These are phyloP conservation scores for Glossophaga mutica DNA, from an alignment of 2,797 vertebrate species.

Conservation along the genomic window DNA sequence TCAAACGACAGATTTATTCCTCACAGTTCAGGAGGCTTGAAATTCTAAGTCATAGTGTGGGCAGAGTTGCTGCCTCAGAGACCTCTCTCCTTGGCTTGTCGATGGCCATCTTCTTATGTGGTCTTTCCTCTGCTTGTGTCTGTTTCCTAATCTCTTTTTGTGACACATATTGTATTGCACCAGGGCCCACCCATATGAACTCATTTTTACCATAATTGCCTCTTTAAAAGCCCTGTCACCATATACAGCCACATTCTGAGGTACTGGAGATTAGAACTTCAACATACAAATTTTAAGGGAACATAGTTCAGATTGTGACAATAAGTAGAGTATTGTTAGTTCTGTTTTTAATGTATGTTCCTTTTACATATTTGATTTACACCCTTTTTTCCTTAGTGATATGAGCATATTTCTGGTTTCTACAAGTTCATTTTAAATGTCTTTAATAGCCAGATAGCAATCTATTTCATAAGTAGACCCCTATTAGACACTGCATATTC, in stretches of 20 bases:
- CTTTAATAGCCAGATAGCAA: not conserved
- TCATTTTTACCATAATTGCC: not conserved
- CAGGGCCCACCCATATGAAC: not conserved
- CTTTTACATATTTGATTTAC: conserved; percentile 23
- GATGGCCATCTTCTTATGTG: not conserved
- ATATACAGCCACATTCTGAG: not conserved
- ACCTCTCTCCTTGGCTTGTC: not conserved
- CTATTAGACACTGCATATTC: not conserved
- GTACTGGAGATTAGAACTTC: not conserved
- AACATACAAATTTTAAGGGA: not conserved
- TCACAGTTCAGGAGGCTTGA: not conserved
- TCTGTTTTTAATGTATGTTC: conserved; percentile 15
- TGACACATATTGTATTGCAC: not conserved
- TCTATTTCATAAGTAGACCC: not conserved
- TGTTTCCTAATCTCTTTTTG: not conserved
- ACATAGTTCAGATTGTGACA: not conserved
- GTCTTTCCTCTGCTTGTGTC: not conserved
- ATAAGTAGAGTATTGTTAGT: not conserved
- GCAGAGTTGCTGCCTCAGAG: not conserved
- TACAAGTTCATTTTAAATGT: not conserved
- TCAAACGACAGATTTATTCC: not conserved
- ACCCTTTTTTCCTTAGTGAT: not conserved
- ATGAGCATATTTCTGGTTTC: not conserved
- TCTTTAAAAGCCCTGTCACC: not conserved
- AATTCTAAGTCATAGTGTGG: not conserved